Evolutionary conservation across 2,888 invertebrate genomes (phyloP), one percentile per base, ranked within the genome.

Genomic region (Sericinus montela): DNA sequence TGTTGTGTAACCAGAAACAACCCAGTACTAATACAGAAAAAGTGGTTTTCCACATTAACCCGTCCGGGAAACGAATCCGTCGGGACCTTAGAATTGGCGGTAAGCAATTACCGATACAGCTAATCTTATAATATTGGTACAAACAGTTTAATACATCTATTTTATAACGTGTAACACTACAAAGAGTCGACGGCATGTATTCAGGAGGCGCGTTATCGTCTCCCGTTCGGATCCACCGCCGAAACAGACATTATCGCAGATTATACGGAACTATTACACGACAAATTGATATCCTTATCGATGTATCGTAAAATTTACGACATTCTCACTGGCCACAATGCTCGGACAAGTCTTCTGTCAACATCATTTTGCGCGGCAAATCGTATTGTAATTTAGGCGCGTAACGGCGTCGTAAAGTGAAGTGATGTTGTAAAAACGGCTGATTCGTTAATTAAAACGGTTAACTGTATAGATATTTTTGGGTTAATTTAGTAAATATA

Each of bases 281-380:
- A 75, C 79, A 77, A 80, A 80, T 78, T 81, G 80, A 80, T 82
- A 79, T 62, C 65, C 60, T 73, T 83, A 83, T 81, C 82, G 57
- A 46, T 58, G 56, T 72, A 75, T 81, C 80, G 70, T 82, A 84
- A 82, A 83, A 67, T 80, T 80, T 79, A 82, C 70, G 78, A 79
- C 70, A 72, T 58, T 61, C 70, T 60, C 68, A 64, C 62, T 58
- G 58, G 61, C 56, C 57, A 71, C 75, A 80, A 79, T 76, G 59
- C 63, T 61, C 64, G 68, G 69, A 80, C 81, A 75, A 84, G 80
- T 71, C 68, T 72, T 75, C 61, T 62, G 77, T 70, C 81, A 85
- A 85, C 78, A 85, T 75, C 65, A 79, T 80, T 76, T 75, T 57
- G 74, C 60, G 52, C 40, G 37, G 51, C 54, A 55, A 59, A 59